A percentile compares a stretch with the other conserved stretches of the same genome.
Evolutionary conservation across 2,113 vertebrate species (phyloP).

Genomic region (Aspidoscelis tigris): DNA sequence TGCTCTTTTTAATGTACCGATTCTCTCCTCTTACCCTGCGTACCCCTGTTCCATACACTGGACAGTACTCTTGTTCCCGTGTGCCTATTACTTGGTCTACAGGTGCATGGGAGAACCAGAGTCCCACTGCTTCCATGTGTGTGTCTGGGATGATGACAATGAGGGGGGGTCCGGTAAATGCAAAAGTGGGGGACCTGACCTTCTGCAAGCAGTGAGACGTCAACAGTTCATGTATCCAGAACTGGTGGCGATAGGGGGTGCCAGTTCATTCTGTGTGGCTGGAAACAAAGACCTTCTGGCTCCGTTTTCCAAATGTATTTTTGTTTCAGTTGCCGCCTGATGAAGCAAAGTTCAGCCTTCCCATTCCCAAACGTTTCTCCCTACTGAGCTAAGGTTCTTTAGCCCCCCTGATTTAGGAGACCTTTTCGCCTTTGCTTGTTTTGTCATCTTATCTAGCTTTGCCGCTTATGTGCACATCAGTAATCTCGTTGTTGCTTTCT

Average conservation of each 20-base stretch:
- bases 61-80: too few relatives aligned
- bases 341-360: background rate
- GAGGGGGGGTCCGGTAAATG: background rate
- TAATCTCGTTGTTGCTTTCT: background rate
- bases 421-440: background rate
- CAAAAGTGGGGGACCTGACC: constrained; percentile 3
- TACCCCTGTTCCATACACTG: background rate
- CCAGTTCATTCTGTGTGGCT: constrained; percentile 14
- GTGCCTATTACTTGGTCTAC: too few relatives aligned
- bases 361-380: background rate
- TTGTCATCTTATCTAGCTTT: background rate
- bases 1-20: background rate
- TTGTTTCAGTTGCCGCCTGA: background rate
- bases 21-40: background rate
- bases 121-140: background rate
- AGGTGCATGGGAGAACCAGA: background rate
- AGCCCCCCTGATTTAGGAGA: background rate
- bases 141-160: background rate
- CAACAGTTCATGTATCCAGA: constrained; percentile 19
- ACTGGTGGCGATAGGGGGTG: constrained; percentile 9
- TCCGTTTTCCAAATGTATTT: constrained; percentile 12
- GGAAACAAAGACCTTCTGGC: constrained; percentile 3
- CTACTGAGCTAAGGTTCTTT: background rate
- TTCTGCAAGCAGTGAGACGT: constrained; percentile 17
- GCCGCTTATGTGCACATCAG: background rate